A percentile compares a stretch with the other conserved stretches of the same genome.
These are phyloP conservation scores for Tautogolabrus adspersus DNA, from an alignment of 2,113 vertebrate genomes.

Conservation along the genomic window DNA sequence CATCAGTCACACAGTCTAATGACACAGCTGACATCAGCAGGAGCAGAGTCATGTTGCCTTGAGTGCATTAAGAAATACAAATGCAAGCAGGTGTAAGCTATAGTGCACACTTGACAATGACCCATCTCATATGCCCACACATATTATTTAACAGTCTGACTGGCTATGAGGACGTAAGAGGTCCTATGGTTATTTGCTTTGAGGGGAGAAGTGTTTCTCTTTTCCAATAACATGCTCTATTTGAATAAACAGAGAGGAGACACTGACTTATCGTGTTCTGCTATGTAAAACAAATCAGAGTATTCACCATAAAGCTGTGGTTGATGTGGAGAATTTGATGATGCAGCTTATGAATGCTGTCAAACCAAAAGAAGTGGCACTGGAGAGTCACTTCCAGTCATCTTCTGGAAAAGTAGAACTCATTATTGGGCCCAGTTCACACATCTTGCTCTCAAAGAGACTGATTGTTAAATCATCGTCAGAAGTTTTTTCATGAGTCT, in stretches of 20 bases:
- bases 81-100: slow-evolving; percentile 59
- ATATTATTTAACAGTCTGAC: slow-evolving; percentile 39
- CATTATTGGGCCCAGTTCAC: neutral
- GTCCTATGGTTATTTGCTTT: slow-evolving; percentile 36
- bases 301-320: neutral
- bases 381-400: neutral
- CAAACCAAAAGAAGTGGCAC: slow-evolving; percentile 21
- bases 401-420: neutral
- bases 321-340: slow-evolving; percentile 16
- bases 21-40: slow-evolving; percentile 64
- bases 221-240: slow-evolving; percentile 36
- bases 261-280: slow-evolving; percentile 22
- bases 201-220: neutral
- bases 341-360: slow-evolving; percentile 9
- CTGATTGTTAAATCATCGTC: slow-evolving; percentile 1
- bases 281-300: slow-evolving; percentile 44
- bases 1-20: slow-evolving; percentile 23
- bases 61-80: slow-evolving; percentile 61
- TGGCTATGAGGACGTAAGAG: slow-evolving; percentile 37
- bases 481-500: neutral
- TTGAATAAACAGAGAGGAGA: slow-evolving; percentile 43
- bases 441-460: neutral
- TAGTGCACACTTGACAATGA: slow-evolving; percentile 48
- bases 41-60: slow-evolving; percentile 38
- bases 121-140: slow-evolving; percentile 46